Evolutionary conservation across 2,888 invertebrate genomes (phyloP).

Genomic region (Tromatobia lineatoria): DNA sequence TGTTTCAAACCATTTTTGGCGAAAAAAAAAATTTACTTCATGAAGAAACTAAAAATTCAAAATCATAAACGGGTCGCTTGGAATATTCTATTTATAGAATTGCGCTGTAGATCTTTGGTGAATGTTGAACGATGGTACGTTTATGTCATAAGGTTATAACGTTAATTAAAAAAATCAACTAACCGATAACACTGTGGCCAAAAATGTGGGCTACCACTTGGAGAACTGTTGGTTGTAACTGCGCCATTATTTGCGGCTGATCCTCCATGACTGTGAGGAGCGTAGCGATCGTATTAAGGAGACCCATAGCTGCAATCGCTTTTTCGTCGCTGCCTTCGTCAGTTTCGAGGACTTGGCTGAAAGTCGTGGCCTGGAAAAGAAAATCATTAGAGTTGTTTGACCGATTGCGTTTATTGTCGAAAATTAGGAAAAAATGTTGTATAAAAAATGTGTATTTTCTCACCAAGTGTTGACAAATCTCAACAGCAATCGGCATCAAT

Average conservation of each 20-base stretch:
- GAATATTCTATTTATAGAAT: too few species aligned
- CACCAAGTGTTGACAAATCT: constrained; percentile 96
- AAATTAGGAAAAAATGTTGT: neutral
- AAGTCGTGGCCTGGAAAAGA: constrained; percentile 89
- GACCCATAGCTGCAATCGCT: constrained; percentile 98
- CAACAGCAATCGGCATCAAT: constrained; percentile 96
- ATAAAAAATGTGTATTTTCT: constrained; percentile 58
- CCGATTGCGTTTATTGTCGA: neutral
- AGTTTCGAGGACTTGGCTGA: constrained; percentile 91
- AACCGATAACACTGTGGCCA: constrained; percentile 93
- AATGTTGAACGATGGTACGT: neutral
- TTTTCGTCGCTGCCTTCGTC: constrained; percentile 97
- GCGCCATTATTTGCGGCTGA: constrained; percentile 92
- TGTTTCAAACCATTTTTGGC: too few species aligned
- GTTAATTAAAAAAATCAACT: constrained; percentile 61
- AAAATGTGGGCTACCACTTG: constrained; percentile 95
- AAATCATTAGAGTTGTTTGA: neutral
- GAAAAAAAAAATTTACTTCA: too few species aligned
- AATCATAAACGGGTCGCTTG: too few species aligned
- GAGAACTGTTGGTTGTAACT: constrained; percentile 96
- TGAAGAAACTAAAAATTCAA: too few species aligned
- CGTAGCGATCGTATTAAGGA: constrained; percentile 98
- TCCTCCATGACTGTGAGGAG: constrained; percentile 97
- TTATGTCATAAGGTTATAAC: constrained; percentile 4
- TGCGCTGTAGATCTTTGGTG: neutral